A percentile compares a stretch with the other conserved stretches of the same genome.
These are phyloP conservation scores for Yponomeuta cagnagella DNA, from an alignment of 2,888 invertebrate species.

Conservation along the genomic window DNA sequence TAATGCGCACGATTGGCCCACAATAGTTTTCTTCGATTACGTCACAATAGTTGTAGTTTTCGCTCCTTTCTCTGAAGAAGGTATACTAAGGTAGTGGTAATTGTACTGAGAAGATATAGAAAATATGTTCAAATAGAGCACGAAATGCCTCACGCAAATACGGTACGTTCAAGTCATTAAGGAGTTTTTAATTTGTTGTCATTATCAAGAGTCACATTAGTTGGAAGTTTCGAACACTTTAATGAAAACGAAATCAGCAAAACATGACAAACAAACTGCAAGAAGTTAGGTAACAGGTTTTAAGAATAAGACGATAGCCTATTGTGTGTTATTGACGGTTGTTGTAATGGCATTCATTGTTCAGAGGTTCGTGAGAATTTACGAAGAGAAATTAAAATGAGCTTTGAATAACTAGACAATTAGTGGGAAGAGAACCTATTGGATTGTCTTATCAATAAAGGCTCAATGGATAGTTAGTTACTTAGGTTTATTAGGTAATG, in stretches of 20 bases:
- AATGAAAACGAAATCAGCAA: background rate
- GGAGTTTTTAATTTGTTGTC: too few relatives aligned
- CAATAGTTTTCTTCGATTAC: constrained; percentile 34
- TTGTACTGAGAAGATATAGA: constrained; percentile 16
- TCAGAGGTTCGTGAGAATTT: background rate
- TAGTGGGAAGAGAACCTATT: background rate
- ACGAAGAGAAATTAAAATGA: background rate
- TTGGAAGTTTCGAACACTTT: background rate
- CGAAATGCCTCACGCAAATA: background rate
- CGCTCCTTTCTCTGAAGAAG: constrained; percentile 27
- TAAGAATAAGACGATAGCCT: background rate
- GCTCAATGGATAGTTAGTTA: background rate
- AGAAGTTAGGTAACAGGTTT: background rate
- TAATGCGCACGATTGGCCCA: constrained; percentile 30
- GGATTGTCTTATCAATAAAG: background rate
- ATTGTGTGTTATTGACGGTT: background rate
- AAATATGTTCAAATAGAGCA: constrained; percentile 12
- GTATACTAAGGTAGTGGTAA: too few relatives aligned
- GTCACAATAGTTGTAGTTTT: constrained; percentile 29
- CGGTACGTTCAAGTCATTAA: too few relatives aligned
- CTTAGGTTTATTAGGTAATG: background rate
- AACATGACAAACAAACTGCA: background rate
- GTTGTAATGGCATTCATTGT: background rate
- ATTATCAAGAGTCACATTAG: background rate
- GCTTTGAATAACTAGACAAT: background rate